These are phyloP conservation scores for Meloidogyne floridensis DNA, from an alignment of 1,140 invertebrate species.

Conservation along the genomic window DNA sequence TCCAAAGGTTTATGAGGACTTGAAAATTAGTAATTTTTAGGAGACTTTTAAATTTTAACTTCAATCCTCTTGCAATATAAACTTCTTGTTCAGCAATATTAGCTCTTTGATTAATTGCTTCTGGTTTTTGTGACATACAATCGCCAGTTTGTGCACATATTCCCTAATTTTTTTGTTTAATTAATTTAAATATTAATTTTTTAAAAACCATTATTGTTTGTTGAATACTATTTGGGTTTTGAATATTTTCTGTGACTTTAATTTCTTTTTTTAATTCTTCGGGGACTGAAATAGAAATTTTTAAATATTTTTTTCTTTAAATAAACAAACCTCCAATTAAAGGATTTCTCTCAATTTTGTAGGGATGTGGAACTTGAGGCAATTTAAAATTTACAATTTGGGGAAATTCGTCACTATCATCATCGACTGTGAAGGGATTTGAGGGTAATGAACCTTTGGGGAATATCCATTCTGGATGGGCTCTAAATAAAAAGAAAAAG, in stretches of 20 bases:
- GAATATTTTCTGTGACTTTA: not conserved
- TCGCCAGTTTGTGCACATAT: slow-evolving; percentile 18
- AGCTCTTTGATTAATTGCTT: slow-evolving; percentile 38
- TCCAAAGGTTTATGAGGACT: slow-evolving; percentile 21
- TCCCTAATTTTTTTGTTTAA: slow-evolving; percentile 23
- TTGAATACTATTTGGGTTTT: not conserved
- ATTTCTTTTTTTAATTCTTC: not conserved
- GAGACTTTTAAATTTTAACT: not conserved
- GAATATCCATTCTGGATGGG: not conserved
- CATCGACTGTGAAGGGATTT: not conserved
- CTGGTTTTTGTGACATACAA: slow-evolving; percentile 39
- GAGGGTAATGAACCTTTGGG: not conserved
- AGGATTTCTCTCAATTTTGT: not conserved
- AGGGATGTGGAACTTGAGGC: not conserved
- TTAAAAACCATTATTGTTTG: not conserved
- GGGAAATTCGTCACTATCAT: not conserved
- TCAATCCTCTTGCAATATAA: slow-evolving; percentile 10
- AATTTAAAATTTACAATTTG: slow-evolving; percentile 3
- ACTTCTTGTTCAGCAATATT: slow-evolving; percentile 40
- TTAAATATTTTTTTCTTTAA: not conserved
- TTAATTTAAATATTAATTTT: not conserved
- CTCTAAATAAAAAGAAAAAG: not conserved
- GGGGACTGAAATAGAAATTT: not conserved
- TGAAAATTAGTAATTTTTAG: not conserved
- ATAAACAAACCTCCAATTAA: not conserved